Base-by-base conservation (phyloP, 2,888 invertebrate species). In the Lampropteryx suffumata region DNA sequence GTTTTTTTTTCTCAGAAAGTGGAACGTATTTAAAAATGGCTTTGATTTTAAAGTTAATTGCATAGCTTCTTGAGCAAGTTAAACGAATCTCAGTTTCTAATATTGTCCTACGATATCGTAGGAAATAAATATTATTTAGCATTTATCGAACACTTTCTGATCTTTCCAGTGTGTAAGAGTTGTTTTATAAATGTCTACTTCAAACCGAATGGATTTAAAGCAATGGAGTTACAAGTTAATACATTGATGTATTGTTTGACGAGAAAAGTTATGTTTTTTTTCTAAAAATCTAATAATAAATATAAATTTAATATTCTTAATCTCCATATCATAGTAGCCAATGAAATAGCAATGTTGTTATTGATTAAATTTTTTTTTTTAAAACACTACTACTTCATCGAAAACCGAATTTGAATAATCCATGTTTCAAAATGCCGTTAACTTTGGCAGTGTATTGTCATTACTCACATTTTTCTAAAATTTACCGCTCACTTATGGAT, bases 261-360 rank as follows among this genome's bases (percentile, higher is more conserved):
- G 30, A 37, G 24, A 40, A n/a, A 6, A 9, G n/a, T 9, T 35
- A 9, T 24, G 12, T 9, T 2, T 21, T 36, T 36, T 36, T 13
- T 10, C 14, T 14, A 14, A 35, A 43, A 32, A 17, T 3, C 2
- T 28, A 29, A 35, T 34, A 34, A 27, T 14, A 26, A 12, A 33
- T 27, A 26, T 33, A 44, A 29, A 39, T 11, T n/a, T 10, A 7
- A 29, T 27, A 10, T 39, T 13, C 11, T 30, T 17, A 33, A 36
- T 42, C 17, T 32, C 42, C 17, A 50, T 50, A 50, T 50, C 50
- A 39, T 21, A 39, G 43, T 37, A 46, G 13, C 26, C 28, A 17
- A 17, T 32, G 34, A 37, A 34, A 39, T 30, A 32, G 26, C 27
- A 39, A 43, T 43, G 29, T 39, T 33, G 39, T 50, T 27, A 46